Evolutionary conservation across 1,140 invertebrate species (phyloP), one percentile per base, ranked within the genome.

Genomic region (Neodiprion lecontei): DNA sequence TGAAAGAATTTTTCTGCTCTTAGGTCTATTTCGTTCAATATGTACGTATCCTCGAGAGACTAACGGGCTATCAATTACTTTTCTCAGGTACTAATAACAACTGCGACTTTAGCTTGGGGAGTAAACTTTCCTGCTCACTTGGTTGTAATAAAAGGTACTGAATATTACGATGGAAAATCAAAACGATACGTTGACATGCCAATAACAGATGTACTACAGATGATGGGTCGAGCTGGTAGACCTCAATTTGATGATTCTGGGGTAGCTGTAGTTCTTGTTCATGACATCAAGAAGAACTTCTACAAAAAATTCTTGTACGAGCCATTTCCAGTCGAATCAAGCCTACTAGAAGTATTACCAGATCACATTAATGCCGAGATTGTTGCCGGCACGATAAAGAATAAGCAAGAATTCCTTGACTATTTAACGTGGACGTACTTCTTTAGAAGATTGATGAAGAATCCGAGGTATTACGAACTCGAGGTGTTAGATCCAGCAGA

Each of bases 381-480:
- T 75, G 93, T 94, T 4, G 95, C 97, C n/a, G 97, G 95, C 79
- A 99, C 97, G 0, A 96, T 99, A 48, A 91, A 92, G 77, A 95
- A 92, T 0, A 98, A 97, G 87, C 96, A 99, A 86, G 96, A 98
- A 76, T 95, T 98, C 17, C 89, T 99, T 68, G 97, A 99, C 85
- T 99, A 99, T 88, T 90, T 99, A 48, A 98, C 98, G 0, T 99
- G 97, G 96, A 99, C 99, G 0, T 99, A 99, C 84, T 98, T 99
- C 88, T 99, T 99, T 89, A 89, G 97, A 77, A 90, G 98, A 75
- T 88, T 99, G 5, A 87, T 99, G 23, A 95, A 96, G 82, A 99
- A 99, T 91, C 99, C 99, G 1, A 91, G 92, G 0, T 98, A 98
- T 86, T 99, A 99, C 83, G 92, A 95, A 74, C 87, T 99, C 74